A percentile compares a stretch with the other conserved stretches of the same genome.
Evolutionary conservation across 2,797 vertebrate genomes (phyloP).

Genomic region (Spea hammondii): DNA sequence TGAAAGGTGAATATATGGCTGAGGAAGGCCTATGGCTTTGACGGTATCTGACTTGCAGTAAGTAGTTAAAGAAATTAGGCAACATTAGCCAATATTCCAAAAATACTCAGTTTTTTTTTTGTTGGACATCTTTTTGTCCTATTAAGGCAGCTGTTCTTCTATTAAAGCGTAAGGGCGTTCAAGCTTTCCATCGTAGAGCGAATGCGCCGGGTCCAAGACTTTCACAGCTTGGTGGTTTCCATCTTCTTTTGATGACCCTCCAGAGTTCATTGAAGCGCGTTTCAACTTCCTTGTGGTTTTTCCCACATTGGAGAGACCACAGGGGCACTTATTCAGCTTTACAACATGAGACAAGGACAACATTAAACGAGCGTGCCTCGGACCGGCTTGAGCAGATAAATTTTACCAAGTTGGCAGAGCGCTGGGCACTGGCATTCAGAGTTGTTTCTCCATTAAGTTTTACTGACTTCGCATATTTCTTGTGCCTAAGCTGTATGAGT

Average conservation of each 20-base stretch:
- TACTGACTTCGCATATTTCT: constrained; percentile 3
- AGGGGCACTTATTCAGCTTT: constrained; percentile 43
- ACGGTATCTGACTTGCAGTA: too few species aligned
- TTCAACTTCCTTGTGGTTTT: constrained; percentile 49
- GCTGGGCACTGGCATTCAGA: background rate
- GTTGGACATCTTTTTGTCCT: constrained; percentile 33
- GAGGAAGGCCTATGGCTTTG: too few species aligned
- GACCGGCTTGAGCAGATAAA: constrained; percentile 24
- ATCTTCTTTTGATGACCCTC: constrained; percentile 42
- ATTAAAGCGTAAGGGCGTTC: constrained; percentile 17
- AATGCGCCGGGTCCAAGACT: constrained; percentile 39
- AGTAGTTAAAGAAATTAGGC: too few species aligned
- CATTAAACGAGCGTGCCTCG: constrained; percentile 41
- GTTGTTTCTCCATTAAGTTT: constrained; percentile 21
- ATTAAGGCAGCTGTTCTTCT: constrained; percentile 37
- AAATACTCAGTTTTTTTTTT: constrained; percentile 23
- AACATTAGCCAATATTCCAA: background rate
- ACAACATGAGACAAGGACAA: constrained; percentile 43
- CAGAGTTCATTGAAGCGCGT: constrained; percentile 44
- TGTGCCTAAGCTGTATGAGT: background rate
- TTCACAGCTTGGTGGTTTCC: constrained; percentile 45
- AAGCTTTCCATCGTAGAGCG: constrained; percentile 37
- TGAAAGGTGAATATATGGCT: too few species aligned
- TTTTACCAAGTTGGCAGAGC: constrained; percentile 7
- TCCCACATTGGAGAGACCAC: constrained; percentile 48